These are phyloP conservation scores for Acrobasis consociella DNA, from an alignment of 2,888 invertebrate species.

Conservation along the genomic window DNA sequence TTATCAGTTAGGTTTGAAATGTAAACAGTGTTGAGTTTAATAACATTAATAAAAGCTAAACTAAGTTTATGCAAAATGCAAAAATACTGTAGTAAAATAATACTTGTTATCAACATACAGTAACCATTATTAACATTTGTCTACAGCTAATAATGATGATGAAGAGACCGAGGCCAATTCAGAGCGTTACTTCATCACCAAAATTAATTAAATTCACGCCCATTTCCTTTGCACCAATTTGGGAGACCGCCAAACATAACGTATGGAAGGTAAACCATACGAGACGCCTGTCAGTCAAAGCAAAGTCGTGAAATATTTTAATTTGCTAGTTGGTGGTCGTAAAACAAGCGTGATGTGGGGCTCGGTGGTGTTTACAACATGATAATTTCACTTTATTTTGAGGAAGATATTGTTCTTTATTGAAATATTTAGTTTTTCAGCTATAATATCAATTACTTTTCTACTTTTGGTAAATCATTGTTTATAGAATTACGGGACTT, in stretches of 20 bases:
- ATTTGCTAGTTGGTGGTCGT: constrained; percentile 16
- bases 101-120: too few species aligned
- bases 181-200: constrained; percentile 19
- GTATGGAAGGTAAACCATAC: neutral
- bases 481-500: too few species aligned
- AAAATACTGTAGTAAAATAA: too few species aligned
- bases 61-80: too few species aligned
- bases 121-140: too few species aligned
- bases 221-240: constrained; percentile 17
- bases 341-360: neutral
- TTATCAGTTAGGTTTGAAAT: too few species aligned
- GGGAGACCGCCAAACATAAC: neutral
- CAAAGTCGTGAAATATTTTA: constrained; percentile 17
- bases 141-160: too few species aligned
- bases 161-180: neutral
- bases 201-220: constrained; percentile 17
- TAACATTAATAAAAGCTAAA: too few species aligned
- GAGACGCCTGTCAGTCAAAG: constrained; percentile 4
- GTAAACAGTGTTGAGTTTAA: too few species aligned
- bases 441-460: neutral
- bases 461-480: too few species aligned
- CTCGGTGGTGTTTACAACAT: constrained; percentile 9
- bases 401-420: constrained; percentile 2
- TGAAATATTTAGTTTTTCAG: neutral
- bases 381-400: neutral